A percentile compares a stretch with the other conserved stretches of the same genome.
phyloP scores from a whole-genome alignment of 2,888 invertebrate species.

The Acronicta alni region DNA sequence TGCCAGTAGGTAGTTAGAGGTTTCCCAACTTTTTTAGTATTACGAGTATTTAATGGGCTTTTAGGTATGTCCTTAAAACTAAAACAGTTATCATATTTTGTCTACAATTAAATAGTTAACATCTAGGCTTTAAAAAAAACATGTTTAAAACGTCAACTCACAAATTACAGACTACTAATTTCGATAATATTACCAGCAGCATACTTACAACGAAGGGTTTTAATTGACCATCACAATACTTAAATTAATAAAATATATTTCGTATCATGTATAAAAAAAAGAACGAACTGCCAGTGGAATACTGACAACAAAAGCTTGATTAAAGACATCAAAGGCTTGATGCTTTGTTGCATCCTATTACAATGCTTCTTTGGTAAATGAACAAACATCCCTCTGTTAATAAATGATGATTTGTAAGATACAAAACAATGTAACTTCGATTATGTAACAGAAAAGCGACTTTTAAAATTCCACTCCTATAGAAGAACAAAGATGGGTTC shows the following conservation, averaged over 20 bases:
- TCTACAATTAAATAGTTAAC: no score
- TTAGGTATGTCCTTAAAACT: no score
- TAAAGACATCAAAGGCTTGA: constrained; percentile 56
- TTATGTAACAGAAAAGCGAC: constrained; percentile 1
- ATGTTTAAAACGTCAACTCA: no score
- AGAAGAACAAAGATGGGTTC: no score
- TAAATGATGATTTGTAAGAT: constrained; percentile 38
- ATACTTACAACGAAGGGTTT: not conserved
- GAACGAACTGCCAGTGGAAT: constrained; percentile 38
- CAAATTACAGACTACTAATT: no score
- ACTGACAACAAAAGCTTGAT: constrained; percentile 55
- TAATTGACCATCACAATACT: constrained; percentile 41
- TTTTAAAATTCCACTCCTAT: constrained; percentile 9
- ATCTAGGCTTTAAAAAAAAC: no score
- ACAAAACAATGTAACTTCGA: constrained; percentile 37
- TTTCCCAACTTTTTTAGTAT: no score
- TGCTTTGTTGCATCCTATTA: constrained; percentile 57
- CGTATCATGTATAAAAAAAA: constrained; percentile 49
- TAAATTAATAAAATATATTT: constrained; percentile 48
- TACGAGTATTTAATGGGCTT: no score
- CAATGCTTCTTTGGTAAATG: constrained; percentile 37
- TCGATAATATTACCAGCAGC: no score
- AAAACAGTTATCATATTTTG: no score
- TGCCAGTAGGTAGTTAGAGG: no score
- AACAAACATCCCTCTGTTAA: constrained; percentile 41